phyloP scores from a whole-genome alignment of 2,888 invertebrate species.

The Drosophila anceps region DNA sequence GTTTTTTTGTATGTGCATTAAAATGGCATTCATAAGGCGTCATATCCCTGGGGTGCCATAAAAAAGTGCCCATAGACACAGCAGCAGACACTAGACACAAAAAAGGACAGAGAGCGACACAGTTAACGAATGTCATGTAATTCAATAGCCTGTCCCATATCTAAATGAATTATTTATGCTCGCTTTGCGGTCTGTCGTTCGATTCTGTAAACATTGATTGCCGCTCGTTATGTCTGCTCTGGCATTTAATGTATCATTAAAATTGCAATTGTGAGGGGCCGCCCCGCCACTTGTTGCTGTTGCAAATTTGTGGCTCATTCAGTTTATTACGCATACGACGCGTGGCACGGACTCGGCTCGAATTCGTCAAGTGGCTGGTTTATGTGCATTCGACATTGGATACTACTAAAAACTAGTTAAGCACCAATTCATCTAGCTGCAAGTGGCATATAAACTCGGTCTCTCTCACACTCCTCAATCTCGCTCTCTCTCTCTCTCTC shows the following conservation, averaged over 20 bases:
- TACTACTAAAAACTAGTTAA: conserved; percentile 27
- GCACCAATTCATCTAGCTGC: conserved; percentile 10
- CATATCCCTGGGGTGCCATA: conserved; percentile 71
- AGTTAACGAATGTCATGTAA: conserved; percentile 25
- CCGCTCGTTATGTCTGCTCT: conserved; percentile 42
- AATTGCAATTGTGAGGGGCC: conserved; percentile 3
- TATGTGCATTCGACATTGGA: conserved; percentile 6
- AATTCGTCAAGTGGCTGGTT: conserved; percentile 8
- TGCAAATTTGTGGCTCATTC: conserved; percentile 42
- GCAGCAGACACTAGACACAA: conserved; percentile 1
- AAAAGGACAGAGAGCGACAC: conserved; percentile 9
- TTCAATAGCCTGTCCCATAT: conserved; percentile 47
- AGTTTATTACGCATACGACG: conserved; percentile 47
- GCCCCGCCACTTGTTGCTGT: conserved; percentile 5
- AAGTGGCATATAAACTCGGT: neutral
- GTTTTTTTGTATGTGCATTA: conserved; percentile 46
- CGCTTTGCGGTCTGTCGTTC: conserved; percentile 32
- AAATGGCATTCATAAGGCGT: conserved; percentile 70
- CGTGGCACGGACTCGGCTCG: conserved; percentile 3
- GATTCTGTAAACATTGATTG: conserved; percentile 55
- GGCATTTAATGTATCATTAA: conserved; percentile 57
- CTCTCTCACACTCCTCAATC: no score
- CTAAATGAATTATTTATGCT: conserved; percentile 71
- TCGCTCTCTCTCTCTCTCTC: neutral
- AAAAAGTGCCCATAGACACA: conserved; percentile 38